These are phyloP conservation scores for Syrphus vitripennis DNA, from an alignment of 2,888 invertebrate genomes.

Conservation along the genomic window DNA sequence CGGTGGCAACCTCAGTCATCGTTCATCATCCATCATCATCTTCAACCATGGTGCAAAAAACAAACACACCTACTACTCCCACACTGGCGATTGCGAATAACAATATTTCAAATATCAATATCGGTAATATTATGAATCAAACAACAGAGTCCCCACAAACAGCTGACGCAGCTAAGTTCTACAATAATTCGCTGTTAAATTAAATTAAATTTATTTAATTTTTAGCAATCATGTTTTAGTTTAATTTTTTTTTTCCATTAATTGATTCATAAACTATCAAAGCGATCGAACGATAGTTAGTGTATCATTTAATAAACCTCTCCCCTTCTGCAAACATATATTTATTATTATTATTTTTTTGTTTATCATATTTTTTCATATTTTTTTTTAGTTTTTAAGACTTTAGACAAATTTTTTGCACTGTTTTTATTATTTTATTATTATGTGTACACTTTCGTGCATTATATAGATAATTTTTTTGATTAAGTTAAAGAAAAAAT, in stretches of 20 bases:
- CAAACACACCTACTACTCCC: conserved; percentile 42
- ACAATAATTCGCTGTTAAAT: conserved; percentile 71
- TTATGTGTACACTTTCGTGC: conserved; percentile 57
- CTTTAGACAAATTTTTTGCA: conserved; percentile 71
- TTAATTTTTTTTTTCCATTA: conserved; percentile 47
- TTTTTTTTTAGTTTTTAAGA: conserved; percentile 69
- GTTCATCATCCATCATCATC: conserved; percentile 75
- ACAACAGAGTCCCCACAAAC: conserved; percentile 50
- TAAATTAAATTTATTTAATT: conserved; percentile 42
- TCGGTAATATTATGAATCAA: conserved; percentile 55
- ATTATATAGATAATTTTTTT: conserved; percentile 64
- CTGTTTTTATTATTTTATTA: conserved; percentile 62
- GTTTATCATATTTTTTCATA: conserved; percentile 46
- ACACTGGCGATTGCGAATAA: conserved; percentile 68
- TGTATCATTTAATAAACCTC: conserved; percentile 16
- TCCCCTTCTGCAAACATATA: conserved; percentile 41
- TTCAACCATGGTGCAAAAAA: conserved; percentile 68
- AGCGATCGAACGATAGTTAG: background rate
- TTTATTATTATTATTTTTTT: conserved; percentile 44
- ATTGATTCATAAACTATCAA: conserved; percentile 16
- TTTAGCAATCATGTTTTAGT: conserved; percentile 5
- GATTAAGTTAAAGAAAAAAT: conserved; percentile 49
- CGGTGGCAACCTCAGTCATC: conserved; percentile 79
- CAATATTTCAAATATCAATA: conserved; percentile 10
- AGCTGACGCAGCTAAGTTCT: conserved; percentile 34